Conservation (phyloP, 2,113 vertebrate genomes). For the Ictalurus punctatus region DNA sequence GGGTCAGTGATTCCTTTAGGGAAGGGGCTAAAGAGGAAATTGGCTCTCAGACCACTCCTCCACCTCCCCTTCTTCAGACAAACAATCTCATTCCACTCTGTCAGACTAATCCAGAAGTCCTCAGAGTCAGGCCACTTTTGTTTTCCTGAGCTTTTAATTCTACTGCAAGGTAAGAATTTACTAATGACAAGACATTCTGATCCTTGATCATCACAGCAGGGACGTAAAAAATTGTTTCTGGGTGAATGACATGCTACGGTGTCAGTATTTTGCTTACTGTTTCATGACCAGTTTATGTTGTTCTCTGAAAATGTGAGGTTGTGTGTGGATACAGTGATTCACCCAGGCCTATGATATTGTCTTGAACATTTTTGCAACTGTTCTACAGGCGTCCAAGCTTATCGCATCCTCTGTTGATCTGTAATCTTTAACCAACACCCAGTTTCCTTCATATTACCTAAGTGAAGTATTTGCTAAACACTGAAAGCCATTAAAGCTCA, state of each 20-base stretch:
- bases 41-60: constrained; percentile 29
- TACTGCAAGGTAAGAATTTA: constrained; percentile 40
- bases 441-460: not conserved
- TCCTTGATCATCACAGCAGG: not conserved
- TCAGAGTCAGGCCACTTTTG: constrained; percentile 1
- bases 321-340: not conserved
- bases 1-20: constrained; percentile 40
- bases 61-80: not conserved
- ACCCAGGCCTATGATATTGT: not conserved
- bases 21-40: constrained; percentile 43
- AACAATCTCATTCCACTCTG: constrained; percentile 1
- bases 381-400: not conserved
- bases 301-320: not conserved
- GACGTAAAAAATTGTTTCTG: not conserved
- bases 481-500: not conserved
- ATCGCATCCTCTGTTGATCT: not conserved
- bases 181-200: not conserved
- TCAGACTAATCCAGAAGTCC: constrained; percentile 11
- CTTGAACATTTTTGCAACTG: not conserved
- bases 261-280: not conserved
- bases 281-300: not conserved
- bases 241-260: not conserved
- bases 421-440: not conserved
- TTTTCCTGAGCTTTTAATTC: constrained; percentile 15
- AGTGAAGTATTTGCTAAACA: not conserved